A percentile compares a stretch with the other conserved stretches of the same genome.
phyloP scores from a whole-genome alignment of 2,888 invertebrate species.

The Mactromeris polynyma region DNA sequence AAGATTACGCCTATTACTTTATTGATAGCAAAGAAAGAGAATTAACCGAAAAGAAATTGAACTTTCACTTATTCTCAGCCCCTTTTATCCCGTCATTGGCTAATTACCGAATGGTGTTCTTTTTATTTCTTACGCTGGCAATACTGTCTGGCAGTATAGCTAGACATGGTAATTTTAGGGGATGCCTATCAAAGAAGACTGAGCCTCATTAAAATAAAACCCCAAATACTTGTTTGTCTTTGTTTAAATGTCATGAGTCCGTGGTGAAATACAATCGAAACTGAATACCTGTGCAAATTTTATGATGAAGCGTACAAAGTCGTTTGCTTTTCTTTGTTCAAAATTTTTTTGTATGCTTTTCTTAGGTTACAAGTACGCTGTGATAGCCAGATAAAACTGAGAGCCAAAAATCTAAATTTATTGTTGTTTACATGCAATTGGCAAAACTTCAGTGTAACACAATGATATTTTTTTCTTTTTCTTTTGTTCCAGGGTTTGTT shows the following conservation, averaged over 20 bases:
- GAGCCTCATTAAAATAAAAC: not conserved
- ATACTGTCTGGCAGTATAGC: not conserved
- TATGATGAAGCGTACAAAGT: conserved; percentile 18
- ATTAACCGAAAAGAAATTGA: conserved; percentile 9
- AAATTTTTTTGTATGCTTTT: conserved; percentile 3
- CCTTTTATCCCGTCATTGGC: not conserved
- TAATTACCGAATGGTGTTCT: not conserved
- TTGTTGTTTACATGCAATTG: conserved; percentile 8
- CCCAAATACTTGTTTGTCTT: conserved; percentile 20
- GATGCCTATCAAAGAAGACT: conserved; percentile 7
- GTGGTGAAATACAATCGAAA: conserved; percentile 33
- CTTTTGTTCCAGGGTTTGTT: not conserved
- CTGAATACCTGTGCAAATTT: conserved; percentile 29
- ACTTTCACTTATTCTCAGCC: not conserved
- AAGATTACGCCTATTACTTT: conserved; percentile 9
- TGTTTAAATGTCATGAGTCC: conserved; percentile 26
- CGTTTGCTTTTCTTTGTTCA: conserved; percentile 20
- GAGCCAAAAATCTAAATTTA: conserved; percentile 5
- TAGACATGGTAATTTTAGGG: conserved; percentile 9
- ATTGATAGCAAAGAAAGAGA: conserved; percentile 1
- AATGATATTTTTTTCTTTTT: not conserved
- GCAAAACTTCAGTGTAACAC: not conserved
- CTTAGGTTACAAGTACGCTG: conserved; percentile 20
- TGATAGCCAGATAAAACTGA: not conserved
- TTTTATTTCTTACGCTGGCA: not conserved